phyloP scores from a whole-genome alignment of 2,113 vertebrate genomes.

The Stomatorhinus ivindoensis region DNA sequence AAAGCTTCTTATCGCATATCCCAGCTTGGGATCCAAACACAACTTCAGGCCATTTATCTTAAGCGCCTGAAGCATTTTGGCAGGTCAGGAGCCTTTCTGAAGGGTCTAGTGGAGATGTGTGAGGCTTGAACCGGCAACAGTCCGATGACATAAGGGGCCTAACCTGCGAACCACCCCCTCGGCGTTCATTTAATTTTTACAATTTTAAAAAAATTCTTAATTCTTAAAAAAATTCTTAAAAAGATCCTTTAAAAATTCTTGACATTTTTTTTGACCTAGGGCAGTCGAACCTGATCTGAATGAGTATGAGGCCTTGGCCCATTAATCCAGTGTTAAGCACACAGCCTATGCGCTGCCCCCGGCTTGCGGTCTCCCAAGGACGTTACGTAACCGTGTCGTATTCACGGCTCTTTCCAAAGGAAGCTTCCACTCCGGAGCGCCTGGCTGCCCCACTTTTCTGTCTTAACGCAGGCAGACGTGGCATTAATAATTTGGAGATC shows the following conservation, averaged over 20 bases:
- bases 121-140: neutral
- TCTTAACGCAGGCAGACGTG: slow-evolving; percentile 49
- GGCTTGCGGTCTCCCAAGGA: slow-evolving; percentile 47
- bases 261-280: neutral
- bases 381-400: slow-evolving; percentile 61
- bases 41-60: neutral
- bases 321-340: slow-evolving; percentile 60
- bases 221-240: neutral
- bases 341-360: slow-evolving; percentile 48
- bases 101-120: neutral
- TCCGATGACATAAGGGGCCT: neutral
- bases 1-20: neutral
- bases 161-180: neutral
- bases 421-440: neutral
- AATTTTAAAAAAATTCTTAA: too few relatives aligned
- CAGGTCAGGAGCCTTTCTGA: neutral
- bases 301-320: slow-evolving; percentile 49
- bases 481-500: neutral
- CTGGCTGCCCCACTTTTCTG: slow-evolving; percentile 46
- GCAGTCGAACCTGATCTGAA: slow-evolving; percentile 55
- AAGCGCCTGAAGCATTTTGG: neutral
- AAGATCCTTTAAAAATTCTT: neutral
- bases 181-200: neutral
- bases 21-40: neutral
- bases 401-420: slow-evolving; percentile 38